These are phyloP conservation scores for Drosophila prosaltans DNA, from an alignment of 1,140 invertebrate genomes.

Conservation along the genomic window DNA sequence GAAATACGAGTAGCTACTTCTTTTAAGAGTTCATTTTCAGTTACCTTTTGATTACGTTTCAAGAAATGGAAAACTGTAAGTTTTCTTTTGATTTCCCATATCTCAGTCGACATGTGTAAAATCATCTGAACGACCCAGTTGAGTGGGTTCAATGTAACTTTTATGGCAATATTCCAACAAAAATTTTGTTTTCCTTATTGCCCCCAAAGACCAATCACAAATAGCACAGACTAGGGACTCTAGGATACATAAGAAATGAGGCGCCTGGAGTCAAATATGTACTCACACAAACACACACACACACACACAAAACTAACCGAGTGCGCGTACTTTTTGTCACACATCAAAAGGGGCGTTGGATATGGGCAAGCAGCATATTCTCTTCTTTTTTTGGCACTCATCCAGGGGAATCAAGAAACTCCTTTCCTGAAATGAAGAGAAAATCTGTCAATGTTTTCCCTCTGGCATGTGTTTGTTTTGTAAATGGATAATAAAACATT, in stretches of 20 bases:
- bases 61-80: neutral
- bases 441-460: constrained; percentile 38
- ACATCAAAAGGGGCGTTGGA: constrained; percentile 33
- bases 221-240: constrained; percentile 10
- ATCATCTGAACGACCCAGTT: neutral
- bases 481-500: constrained; percentile 51
- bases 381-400: constrained; percentile 46
- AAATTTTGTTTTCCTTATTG: constrained; percentile 62
- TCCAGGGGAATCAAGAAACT: constrained; percentile 31
- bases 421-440: constrained; percentile 10
- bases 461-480: constrained; percentile 27
- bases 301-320: neutral
- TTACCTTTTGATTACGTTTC: neutral
- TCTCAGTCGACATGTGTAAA: neutral
- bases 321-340: constrained; percentile 30
- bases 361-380: neutral
- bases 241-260: constrained; percentile 13
- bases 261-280: constrained; percentile 30
- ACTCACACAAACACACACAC: neutral
- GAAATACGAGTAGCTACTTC: too few species aligned
- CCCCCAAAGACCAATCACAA: constrained; percentile 41
- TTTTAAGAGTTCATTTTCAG: too few species aligned
- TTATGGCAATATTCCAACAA: constrained; percentile 32
- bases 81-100: neutral
- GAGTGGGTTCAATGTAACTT: constrained; percentile 45